Conservation (phyloP, 1,140 invertebrate genomes). For the Colletes gigas region DNA sequence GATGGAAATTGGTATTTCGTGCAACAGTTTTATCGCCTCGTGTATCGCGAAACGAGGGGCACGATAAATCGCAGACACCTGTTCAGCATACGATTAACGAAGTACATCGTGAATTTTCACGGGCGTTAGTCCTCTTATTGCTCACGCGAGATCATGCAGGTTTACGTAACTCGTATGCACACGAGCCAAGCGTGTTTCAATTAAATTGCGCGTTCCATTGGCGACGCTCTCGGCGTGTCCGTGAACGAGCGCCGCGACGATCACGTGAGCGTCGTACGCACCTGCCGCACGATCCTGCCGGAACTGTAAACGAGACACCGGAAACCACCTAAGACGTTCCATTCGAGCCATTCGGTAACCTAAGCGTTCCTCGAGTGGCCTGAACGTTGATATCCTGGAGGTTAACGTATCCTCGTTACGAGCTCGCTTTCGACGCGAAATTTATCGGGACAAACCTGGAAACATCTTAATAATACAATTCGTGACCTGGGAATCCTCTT, state of each 20-base stretch:
- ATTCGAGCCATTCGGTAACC: neutral
- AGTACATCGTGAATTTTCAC: constrained; percentile 38
- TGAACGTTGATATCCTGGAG: neutral
- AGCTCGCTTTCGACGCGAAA: too few relatives aligned
- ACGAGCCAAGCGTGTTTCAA: constrained; percentile 40
- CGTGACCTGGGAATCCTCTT: too few relatives aligned
- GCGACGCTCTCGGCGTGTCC: neutral
- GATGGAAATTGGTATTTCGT: too few relatives aligned
- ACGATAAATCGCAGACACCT: constrained; percentile 11
- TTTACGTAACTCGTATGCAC: constrained; percentile 27
- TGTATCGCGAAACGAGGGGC: neutral
- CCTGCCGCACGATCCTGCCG: neutral
- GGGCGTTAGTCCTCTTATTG: constrained; percentile 25
- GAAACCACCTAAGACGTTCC: neutral
- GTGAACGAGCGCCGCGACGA: constrained; percentile 12
- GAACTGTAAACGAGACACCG: constrained; percentile 2
- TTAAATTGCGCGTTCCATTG: constrained; percentile 41
- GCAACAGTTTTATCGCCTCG: too few relatives aligned
- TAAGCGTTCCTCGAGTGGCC: too few relatives aligned
- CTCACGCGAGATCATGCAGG: constrained; percentile 14
- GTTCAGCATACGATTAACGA: constrained; percentile 29
- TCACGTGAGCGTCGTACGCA: constrained; percentile 34
- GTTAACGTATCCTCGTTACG: neutral
- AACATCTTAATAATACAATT: too few relatives aligned
- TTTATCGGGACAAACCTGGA: too few relatives aligned